phyloP scores from a whole-genome alignment of 2,797 vertebrate species.

The Coccyzus lansbergi region DNA sequence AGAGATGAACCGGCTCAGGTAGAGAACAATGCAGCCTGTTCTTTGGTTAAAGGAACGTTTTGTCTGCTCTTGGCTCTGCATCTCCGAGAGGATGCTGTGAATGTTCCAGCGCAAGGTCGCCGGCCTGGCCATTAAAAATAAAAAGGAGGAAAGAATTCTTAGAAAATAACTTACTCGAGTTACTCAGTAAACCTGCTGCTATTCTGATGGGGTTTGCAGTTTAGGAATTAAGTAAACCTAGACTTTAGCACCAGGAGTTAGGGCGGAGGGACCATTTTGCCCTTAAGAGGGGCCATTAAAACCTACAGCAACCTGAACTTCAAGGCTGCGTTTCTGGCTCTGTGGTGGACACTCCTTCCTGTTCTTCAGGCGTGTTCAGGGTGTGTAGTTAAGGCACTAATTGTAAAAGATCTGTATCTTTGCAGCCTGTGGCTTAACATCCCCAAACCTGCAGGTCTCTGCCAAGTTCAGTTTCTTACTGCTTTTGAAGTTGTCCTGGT shows the following conservation, averaged over 20 bases:
- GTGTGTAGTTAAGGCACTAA: neutral
- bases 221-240: neutral
- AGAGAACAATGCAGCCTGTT: neutral
- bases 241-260: neutral
- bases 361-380: neutral
- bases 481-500: neutral
- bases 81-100: neutral
- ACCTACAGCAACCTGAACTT: neutral
- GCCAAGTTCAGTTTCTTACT: neutral
- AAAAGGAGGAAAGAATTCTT: neutral
- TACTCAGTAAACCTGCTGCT: neutral
- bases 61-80: neutral
- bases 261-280: neutral
- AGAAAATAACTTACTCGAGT: neutral
- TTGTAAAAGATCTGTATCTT: slow-evolving; percentile 9
- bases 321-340: neutral
- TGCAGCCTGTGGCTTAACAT: slow-evolving; percentile 6
- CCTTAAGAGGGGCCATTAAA: neutral
- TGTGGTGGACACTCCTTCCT: neutral
- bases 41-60: neutral
- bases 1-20: neutral
- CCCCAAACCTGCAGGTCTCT: neutral
- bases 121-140: neutral
- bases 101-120: neutral
- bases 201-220: neutral